Evolutionary conservation across 1,140 invertebrate genomes (phyloP), one percentile per base, ranked within the genome.

Genomic region (Pseudomyrmex sp.): DNA sequence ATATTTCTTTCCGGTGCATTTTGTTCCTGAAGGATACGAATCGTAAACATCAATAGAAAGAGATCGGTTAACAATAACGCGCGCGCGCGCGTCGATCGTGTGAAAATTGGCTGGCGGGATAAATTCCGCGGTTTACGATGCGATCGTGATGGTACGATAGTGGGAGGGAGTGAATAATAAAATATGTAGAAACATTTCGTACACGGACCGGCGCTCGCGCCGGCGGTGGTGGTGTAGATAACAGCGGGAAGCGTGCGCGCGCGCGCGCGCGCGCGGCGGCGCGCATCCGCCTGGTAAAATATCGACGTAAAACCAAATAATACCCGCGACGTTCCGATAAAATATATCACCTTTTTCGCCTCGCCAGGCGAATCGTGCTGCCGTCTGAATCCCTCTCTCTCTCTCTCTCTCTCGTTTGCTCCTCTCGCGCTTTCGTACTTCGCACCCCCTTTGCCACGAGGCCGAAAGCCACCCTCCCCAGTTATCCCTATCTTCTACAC

Each of bases 301-400:
- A 80, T 80, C 76, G 76, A 50, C 44, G 44, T 80, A 72, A 72
- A 80, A 80, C 54, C 76, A 72, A 80, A 80, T 80, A 80, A 80
- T 70, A 80, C 44, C 12, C 20, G 15, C 66, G 66, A 80, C 20
- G 56, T 80, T 59, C 35, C 76, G 66, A 72, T 72, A 72, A 80
- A 80, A 80, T 80, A 35, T 35, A 80, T 80, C 76, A 72, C 54
- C 46, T 59, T 72, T 80, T 59, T 61, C 56, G 23, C 35, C 50
- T 20, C 18, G n/a, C 66, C 65, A 56, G 58, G 65, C 63, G 65
- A 69, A 18, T 3, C 20, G 15, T 50, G 35, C 54, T 10, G 35
- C 35, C 35, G 35, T 35, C 35, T 35, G 35, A 35, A 35, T n/a
- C 58, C 12, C 9, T 23, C 35, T 20, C 15, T 68, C 26, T 9